phyloP scores from a whole-genome alignment of 2,797 vertebrate species.

The Hapalemur alaotrensis region DNA sequence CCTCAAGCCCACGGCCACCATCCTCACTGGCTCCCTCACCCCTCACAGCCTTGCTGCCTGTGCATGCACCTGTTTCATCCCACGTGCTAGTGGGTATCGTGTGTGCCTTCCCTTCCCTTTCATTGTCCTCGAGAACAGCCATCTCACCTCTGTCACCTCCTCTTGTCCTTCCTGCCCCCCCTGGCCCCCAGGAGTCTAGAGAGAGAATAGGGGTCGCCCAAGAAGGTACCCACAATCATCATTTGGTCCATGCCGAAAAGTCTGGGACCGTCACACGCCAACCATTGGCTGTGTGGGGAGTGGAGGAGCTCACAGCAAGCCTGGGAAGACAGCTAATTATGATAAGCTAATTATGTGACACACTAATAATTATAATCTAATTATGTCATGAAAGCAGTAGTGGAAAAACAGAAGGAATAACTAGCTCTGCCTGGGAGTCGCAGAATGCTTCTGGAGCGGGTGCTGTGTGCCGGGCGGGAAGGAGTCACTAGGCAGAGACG shows the following conservation, averaged over 20 bases:
- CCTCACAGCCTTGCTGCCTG: background rate
- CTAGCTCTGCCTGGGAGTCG: background rate
- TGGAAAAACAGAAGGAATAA: background rate
- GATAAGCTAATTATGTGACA: background rate
- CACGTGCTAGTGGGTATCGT: background rate
- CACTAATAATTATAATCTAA: constrained; percentile 29
- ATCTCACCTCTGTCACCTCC: background rate
- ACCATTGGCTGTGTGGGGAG: background rate
- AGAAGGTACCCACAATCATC: rapidly evolving
- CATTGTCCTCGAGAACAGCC: background rate
- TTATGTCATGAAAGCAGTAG: background rate
- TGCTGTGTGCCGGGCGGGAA: rapidly evolving
- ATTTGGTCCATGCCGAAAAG: background rate
- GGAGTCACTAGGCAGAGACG: background rate
- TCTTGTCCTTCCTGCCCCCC: background rate
- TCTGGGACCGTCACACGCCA: background rate
- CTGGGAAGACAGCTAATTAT: constrained; percentile 8
- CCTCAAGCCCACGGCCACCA: background rate
- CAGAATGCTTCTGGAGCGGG: background rate
- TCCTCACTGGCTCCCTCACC: rapidly evolving
- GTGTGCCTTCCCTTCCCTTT: background rate
- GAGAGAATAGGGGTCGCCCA: background rate
- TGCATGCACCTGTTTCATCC: background rate
- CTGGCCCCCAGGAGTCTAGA: background rate
- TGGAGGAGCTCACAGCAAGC: background rate